Conservation (phyloP, 1,140 invertebrate genomes). For the Leucophenga varia region DNA sequence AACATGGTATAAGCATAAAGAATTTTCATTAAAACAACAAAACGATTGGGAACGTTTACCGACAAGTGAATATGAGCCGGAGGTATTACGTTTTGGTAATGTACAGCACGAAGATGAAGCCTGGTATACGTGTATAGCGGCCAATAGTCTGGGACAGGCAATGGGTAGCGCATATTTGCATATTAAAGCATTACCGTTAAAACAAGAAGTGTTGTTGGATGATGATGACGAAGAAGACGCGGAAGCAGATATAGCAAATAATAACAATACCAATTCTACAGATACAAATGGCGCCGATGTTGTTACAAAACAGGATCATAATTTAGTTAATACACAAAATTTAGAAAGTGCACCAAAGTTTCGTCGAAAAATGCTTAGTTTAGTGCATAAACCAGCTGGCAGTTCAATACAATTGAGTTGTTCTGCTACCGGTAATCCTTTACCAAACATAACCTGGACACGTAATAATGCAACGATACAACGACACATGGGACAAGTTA, state of each 20-base stretch:
- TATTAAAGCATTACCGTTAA: slow-evolving; percentile 3
- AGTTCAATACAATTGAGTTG: slow-evolving; percentile 68
- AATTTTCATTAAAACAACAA: no score
- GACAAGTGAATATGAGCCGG: slow-evolving; percentile 42
- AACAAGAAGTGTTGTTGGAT: slow-evolving; percentile 7
- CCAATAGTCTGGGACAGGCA: slow-evolving; percentile 78
- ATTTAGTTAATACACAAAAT: no score
- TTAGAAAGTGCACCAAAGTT: no score
- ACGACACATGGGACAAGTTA: slow-evolving; percentile 62
- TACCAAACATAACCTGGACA: slow-evolving; percentile 76
- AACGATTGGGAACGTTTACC: slow-evolving; percentile 5
- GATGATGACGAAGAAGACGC: slow-evolving; percentile 18
- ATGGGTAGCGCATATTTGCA: slow-evolving; percentile 77
- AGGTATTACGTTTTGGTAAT: slow-evolving; percentile 75
- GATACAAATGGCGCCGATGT: slow-evolving; percentile 8
- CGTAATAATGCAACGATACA: slow-evolving; percentile 67
- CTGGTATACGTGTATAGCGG: slow-evolving; percentile 90
- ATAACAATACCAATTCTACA: background rate
- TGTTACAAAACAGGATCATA: slow-evolving; percentile 17
- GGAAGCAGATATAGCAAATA: background rate
- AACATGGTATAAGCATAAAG: slow-evolving; percentile 65
- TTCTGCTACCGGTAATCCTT: slow-evolving; percentile 66
- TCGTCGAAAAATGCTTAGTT: no score
- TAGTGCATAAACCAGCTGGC: slow-evolving; percentile 63
- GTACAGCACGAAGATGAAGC: slow-evolving; percentile 83